These are phyloP conservation scores for Stegana nigrithorax DNA, from an alignment of 2,888 invertebrate genomes.

Conservation along the genomic window DNA sequence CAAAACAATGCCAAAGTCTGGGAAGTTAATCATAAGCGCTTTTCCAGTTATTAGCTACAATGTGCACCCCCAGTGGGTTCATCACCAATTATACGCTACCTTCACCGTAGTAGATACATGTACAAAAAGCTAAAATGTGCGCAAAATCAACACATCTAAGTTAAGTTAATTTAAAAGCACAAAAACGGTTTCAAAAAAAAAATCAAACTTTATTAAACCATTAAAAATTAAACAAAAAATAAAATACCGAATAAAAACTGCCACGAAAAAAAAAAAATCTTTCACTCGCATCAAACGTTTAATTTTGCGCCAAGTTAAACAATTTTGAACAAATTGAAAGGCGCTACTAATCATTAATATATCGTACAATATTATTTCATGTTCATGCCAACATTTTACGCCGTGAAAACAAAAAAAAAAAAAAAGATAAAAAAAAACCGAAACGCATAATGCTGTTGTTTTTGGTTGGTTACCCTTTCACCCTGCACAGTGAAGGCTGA, in stretches of 20 bases:
- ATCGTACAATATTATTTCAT: conserved; percentile 22
- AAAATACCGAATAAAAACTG: neutral
- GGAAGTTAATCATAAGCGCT: too few relatives aligned
- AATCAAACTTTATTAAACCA: conserved; percentile 10
- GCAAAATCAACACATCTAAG: neutral
- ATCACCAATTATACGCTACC: too few relatives aligned
- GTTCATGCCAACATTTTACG: conserved; percentile 27
- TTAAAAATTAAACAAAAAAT: neutral
- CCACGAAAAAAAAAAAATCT: neutral
- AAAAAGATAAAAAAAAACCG: too few relatives aligned
- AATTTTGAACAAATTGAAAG: conserved; percentile 46
- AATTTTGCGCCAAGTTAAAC: conserved; percentile 9
- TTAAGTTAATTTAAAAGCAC: neutral
- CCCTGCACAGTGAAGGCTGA: conserved; percentile 56
- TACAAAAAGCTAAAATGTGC: too few relatives aligned
- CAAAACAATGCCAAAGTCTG: too few relatives aligned
- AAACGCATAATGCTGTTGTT: neutral
- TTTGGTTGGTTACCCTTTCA: conserved; percentile 45
- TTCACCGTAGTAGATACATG: too few relatives aligned
- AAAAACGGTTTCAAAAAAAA: too few relatives aligned
- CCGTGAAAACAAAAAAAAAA: neutral
- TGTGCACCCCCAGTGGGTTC: too few relatives aligned
- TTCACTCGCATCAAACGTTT: conserved; percentile 10
- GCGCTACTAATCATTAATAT: conserved; percentile 53
- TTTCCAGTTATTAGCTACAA: too few relatives aligned